Evolutionary conservation across 2,113 vertebrate species (phyloP).

Genomic region (Oryzias melastigma): DNA sequence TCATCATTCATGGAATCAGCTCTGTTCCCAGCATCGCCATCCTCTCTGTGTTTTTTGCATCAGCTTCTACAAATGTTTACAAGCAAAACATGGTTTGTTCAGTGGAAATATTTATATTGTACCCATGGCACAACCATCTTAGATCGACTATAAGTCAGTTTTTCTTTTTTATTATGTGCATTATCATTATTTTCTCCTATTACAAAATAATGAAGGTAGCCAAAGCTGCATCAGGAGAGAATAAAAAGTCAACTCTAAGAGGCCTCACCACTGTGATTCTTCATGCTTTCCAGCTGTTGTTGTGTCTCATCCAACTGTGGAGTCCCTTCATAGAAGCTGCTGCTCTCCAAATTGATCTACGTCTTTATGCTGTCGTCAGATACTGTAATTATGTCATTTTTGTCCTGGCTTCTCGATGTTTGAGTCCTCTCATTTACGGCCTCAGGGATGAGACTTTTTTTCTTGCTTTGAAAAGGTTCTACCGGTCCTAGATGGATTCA

Average conservation of each 20-base stretch:
- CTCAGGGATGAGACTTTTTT: constrained; percentile 39
- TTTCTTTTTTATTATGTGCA: constrained; percentile 50
- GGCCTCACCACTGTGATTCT: constrained; percentile 55
- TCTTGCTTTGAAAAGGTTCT: constrained; percentile 24
- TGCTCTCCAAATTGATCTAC: neutral
- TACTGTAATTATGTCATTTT: constrained; percentile 44
- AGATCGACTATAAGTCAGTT: constrained; percentile 9
- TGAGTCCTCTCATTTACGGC: constrained; percentile 29
- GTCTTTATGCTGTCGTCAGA: neutral
- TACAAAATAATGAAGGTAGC: constrained; percentile 51
- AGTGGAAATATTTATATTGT: neutral
- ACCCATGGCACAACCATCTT: constrained; percentile 41
- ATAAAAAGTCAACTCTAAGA: constrained; percentile 39
- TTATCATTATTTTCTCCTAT: constrained; percentile 43
- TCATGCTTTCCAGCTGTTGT: constrained; percentile 59
- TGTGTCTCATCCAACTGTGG: constrained; percentile 58
- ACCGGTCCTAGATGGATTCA: neutral
- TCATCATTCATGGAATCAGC: constrained; percentile 49
- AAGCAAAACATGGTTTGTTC: neutral
- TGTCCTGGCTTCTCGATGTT: constrained; percentile 30
- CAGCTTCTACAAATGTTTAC: neutral
- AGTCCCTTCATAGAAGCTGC: constrained; percentile 42
- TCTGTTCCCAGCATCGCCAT: constrained; percentile 12
- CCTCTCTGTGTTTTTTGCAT: constrained; percentile 14
- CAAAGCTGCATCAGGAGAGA: constrained; percentile 33